Base-by-base conservation (phyloP, 2,113 vertebrate genomes). In the Panurus biarmicus region DNA sequence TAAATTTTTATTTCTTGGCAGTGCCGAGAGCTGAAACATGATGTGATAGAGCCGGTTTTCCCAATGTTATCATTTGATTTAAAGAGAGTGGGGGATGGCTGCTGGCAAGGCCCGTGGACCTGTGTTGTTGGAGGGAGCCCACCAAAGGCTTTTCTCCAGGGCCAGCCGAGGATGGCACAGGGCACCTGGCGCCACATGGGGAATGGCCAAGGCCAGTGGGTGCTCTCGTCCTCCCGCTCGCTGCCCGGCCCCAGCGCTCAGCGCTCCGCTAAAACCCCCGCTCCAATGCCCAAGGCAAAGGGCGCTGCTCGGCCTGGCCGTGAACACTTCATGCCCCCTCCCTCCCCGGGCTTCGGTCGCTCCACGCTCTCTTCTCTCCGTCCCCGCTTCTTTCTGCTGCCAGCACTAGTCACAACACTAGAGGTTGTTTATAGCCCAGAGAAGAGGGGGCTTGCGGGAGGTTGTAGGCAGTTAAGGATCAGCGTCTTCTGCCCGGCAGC, bases 231-330 rank as follows among this genome's bases (percentile, higher is more conserved):
- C 16, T 25, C 20, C 10, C 35, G 51, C 57, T 5, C 1, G 2
- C 11, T 4, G 7, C 12, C 23, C 29, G 28, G 35, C 29, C 47
- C 29, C 6, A 5, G 28, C 28, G 1, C 60, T 25, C 53, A 20
- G n/a, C 0, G 3, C 44, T 38, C 31, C 2, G 57, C 50, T 5
- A 6, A 14, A 47, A 14, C 6, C 14, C 57, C 48, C 0, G 2
- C 56, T 20, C 0, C 0, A 19, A 12, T 0, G 1, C 35, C 44
- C 17, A 14, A 1, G 0, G 0, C 26, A 1, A 33, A 33, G 1
- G 10, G 2, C 2, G 10, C n/a, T 9, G 5, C 3, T 18, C 44
- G 23, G 18, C 29, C 15, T 0, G 1, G 9, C 28, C 35, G 24
- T 4, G 12, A 14, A 6, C 3, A 0, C 7, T 31, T 50, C 11